Percentiles rank a stretch among this genome's conserved stretches.
Evolutionary conservation across 2,888 invertebrate genomes (phyloP).

Genomic region (Macrophya annulata): DNA sequence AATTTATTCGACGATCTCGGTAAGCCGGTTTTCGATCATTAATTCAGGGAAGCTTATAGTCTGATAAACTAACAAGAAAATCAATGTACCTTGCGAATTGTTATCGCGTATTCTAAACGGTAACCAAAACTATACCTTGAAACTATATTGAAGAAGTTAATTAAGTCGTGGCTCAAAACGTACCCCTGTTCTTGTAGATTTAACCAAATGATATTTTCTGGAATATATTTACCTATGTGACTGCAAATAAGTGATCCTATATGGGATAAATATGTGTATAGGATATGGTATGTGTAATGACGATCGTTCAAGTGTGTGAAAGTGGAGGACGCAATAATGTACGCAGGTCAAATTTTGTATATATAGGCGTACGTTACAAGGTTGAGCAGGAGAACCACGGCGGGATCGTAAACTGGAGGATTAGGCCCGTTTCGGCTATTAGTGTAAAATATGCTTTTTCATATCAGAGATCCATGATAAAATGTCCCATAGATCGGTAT

Average conservation of each 20-base stretch:
- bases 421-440: constrained; percentile 73
- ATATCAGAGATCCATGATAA: constrained; percentile 62
- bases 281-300: background rate
- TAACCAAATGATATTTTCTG: background rate
- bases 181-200: background rate
- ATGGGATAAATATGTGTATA: background rate
- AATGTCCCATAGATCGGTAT: constrained; percentile 56
- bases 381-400: constrained; percentile 26
- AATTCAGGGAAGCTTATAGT: background rate
- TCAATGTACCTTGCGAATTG: no score
- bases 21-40: background rate
- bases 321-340: background rate
- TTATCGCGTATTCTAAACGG: background rate
- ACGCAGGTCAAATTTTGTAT: constrained; percentile 18
- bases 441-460: constrained; percentile 71
- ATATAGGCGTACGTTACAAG: background rate
- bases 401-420: constrained; percentile 72
- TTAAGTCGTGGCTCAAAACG: background rate
- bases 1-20: background rate
- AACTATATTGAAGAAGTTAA: background rate
- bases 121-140: background rate
- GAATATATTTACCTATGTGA: background rate
- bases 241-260: background rate
- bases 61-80: background rate
- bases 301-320: background rate